Evolutionary conservation across 2,888 invertebrate species (phyloP), one percentile per base, ranked within the genome.

Genomic region (Adelphocoris suturalis): DNA sequence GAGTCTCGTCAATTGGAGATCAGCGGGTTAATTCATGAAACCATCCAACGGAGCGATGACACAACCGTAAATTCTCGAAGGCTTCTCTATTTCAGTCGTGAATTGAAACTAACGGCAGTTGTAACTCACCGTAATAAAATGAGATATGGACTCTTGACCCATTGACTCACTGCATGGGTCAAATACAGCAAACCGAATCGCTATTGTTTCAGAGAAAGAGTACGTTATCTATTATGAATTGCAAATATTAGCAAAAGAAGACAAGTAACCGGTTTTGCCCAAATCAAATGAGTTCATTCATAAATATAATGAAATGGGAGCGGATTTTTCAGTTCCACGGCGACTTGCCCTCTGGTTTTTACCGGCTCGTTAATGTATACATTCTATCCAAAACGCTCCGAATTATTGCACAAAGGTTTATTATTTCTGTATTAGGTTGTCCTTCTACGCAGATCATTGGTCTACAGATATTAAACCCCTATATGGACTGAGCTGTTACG

Each of bases 11-110:
- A 68, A 68, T 68, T 68, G 27, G 37, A 19, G 68, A 7, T 19
- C 68, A 23, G 19, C 68, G 68, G 23, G 23, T 68, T 68, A 68
- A 68, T 68, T 68, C 68, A 68, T 68, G 13, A 23, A 23, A 68
- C 23, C 23, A 16, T 16, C 11, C 68, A 19, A 23, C 61, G 57
- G 4, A 68, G 68, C 68, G 68, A 68, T 68, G 68, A 68, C 68
- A 68, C 27, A 68, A 68, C 19, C 68, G 57, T 57, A n/a, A 57
- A 57, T 57, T n/a, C 57, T 57, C n/a, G 0, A n/a, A 0, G 16
- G 52, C 52, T 16, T 57, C 16, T 57, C 16, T 57, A n/a, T n/a
- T 16, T 57, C n/a, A 0, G n/a, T 37, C 37, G 37, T 37, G 37
- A 37, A 57, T 57, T 14, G 19, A 7, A 57, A 57, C 57, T 1